These are phyloP conservation scores for Rhynchomys soricoides DNA, from an alignment of 2,113 vertebrate genomes.

Conservation along the genomic window DNA sequence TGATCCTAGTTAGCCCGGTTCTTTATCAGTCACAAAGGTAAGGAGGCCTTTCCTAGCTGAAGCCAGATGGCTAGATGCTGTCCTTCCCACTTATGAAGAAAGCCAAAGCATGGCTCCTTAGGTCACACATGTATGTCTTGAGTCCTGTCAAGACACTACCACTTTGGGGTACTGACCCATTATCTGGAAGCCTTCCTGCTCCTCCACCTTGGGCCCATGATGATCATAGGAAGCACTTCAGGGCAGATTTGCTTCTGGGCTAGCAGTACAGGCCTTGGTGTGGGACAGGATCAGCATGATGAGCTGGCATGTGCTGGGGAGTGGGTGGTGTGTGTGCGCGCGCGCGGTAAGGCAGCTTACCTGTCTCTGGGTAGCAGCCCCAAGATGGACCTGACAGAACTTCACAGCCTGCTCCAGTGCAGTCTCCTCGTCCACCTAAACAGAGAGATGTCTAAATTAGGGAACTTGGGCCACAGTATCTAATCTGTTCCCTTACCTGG, in stretches of 20 bases:
- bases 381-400: constrained; percentile 98
- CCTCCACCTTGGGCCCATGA: background rate
- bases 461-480: too few relatives aligned
- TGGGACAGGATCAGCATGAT: background rate
- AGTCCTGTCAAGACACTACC: background rate
- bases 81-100: background rate
- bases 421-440: constrained; percentile 96
- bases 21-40: background rate
- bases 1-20: too few relatives aligned
- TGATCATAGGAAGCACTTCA: background rate
- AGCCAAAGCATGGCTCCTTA: background rate
- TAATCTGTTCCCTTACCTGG: background rate
- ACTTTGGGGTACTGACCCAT: background rate
- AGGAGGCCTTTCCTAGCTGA: background rate
- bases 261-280: accelerated
- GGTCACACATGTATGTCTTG: background rate
- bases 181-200: background rate
- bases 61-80: background rate
- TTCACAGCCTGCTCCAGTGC: constrained; percentile 98
- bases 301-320: background rate
- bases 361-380: constrained; percentile 96
- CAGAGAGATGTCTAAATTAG: constrained; percentile 71
- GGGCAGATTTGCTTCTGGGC: accelerated
- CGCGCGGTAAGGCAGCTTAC: constrained; percentile 86
- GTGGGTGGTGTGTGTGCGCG: background rate